Base-by-base conservation (phyloP, 2,888 invertebrate genomes). In the Taenaris catops region DNA sequence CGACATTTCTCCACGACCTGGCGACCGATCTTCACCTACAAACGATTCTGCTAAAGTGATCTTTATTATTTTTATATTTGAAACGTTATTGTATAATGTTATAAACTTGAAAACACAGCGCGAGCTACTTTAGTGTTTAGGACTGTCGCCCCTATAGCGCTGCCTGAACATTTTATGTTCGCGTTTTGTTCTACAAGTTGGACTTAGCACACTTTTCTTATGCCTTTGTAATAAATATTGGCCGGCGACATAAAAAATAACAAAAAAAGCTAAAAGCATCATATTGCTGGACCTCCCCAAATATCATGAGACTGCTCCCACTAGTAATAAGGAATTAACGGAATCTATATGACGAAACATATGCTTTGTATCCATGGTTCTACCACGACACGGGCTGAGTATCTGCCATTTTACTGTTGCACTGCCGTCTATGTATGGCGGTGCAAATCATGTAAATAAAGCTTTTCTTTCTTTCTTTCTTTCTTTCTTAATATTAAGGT, bases 141-240 rank as follows among this genome's bases (percentile, higher is more conserved):
- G 66, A 39, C 26, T 26, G 19, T 21, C 54, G 53, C 51, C 46
- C 49, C 44, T 49, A 38, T 51, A 49, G 41, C 27, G 34, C 20
- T 19, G 45, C 46, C 65, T 78, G 80, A 73, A 63, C 84, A 79
- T 75, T 84, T 79, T 76, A 74, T 64, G 72, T 74, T 71, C 76
- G 76, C 75, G 78, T 73, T 86, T 71, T 75, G 73, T 70, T 72
- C 62, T 47, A 57, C 56, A 55, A 75, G 78, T 83, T 80, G 69
- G 69, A 71, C 69, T 57, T 73, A 84, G 87, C 87, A 86, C 87
- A 87, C 76, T 67, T 80, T 84, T 74, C 61, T 75, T 69, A 74
- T 68, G 63, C 58, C 70, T 68, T 59, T 64, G 60, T 67, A 64
- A 49, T 57, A 62, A 68, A 63, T 49, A 55, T 58, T 45, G 67